These are phyloP conservation scores for Nemotelus pantherinus DNA, from an alignment of 2,888 invertebrate species.

Conservation along the genomic window DNA sequence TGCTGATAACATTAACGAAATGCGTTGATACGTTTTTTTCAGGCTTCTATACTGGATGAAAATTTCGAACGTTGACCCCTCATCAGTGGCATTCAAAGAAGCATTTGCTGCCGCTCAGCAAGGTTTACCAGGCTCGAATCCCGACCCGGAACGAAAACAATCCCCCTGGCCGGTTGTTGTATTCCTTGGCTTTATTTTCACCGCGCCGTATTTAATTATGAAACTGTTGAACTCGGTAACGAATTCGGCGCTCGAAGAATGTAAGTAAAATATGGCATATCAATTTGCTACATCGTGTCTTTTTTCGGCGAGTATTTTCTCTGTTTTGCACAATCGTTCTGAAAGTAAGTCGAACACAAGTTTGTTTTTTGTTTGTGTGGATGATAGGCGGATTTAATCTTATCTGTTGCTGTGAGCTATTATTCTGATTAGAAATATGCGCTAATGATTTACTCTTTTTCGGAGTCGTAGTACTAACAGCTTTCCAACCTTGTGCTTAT, in stretches of 20 bases:
- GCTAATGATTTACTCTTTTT: background rate
- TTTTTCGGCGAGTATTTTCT: background rate
- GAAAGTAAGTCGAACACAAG: background rate
- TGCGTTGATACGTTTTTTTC: background rate
- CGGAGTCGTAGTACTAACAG: background rate
- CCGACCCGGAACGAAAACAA: conserved; percentile 59
- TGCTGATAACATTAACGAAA: no score
- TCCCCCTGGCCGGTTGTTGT: conserved; percentile 89
- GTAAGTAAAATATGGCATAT: conserved; percentile 64
- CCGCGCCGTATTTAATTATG: conserved; percentile 92
- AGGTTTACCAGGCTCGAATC: conserved; percentile 55
- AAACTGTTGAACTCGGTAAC: conserved; percentile 75
- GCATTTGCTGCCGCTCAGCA: conserved; percentile 64
- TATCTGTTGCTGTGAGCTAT: conserved; percentile 44
- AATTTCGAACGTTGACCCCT: conserved; percentile 62
- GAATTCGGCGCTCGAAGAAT: conserved; percentile 69
- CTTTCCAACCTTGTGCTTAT: background rate
- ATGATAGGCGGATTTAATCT: conserved; percentile 1
- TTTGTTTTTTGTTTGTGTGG: background rate
- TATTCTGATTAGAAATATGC: conserved; percentile 58
- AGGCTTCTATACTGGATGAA: conserved; percentile 62
- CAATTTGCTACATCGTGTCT: background rate
- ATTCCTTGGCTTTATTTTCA: conserved; percentile 88
- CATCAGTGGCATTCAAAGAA: conserved; percentile 64
- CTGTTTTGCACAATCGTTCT: background rate